phyloP scores from a whole-genome alignment of 2,888 invertebrate species.

The Chironomus riparius region DNA sequence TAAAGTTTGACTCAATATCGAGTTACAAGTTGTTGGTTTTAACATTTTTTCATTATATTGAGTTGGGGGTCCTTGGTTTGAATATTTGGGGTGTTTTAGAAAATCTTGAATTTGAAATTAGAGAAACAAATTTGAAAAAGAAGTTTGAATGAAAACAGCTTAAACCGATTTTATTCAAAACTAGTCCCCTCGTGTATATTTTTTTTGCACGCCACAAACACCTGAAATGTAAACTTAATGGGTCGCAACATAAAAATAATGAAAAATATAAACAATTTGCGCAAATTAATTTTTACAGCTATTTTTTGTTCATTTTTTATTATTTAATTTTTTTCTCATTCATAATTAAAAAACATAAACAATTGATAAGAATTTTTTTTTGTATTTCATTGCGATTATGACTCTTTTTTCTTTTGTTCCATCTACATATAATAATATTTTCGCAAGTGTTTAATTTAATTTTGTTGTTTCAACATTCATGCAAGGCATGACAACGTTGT shows the following conservation, averaged over 20 bases:
- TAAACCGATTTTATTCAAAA: too few species aligned
- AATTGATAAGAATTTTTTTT: constrained; percentile 1
- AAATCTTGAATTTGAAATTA: too few species aligned
- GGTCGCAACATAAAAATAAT: background rate
- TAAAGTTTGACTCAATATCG: background rate
- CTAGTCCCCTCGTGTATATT: too few species aligned
- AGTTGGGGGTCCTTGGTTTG: too few species aligned
- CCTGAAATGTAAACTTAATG: background rate
- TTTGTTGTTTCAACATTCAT: too few species aligned
- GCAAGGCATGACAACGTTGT: too few species aligned
- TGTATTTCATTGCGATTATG: background rate
- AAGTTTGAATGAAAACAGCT: too few species aligned
- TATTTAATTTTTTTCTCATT: constrained; percentile 2
- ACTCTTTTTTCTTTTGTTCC: background rate
- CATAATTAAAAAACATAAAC: constrained; percentile 23
- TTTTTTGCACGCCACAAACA: constrained; percentile 12
- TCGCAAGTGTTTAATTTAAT: background rate
- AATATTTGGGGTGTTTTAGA: too few species aligned
- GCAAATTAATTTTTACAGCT: constrained; percentile 17
- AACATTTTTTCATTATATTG: background rate
- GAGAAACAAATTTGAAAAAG: too few species aligned
- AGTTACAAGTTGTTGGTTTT: background rate
- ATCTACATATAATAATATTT: background rate
- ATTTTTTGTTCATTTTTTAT: constrained; percentile 20
- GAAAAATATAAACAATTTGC: background rate